Evolutionary conservation across 2,113 vertebrate species (phyloP), one percentile per base, ranked within the genome.

Genomic region (Mesitornis unicolor): DNA sequence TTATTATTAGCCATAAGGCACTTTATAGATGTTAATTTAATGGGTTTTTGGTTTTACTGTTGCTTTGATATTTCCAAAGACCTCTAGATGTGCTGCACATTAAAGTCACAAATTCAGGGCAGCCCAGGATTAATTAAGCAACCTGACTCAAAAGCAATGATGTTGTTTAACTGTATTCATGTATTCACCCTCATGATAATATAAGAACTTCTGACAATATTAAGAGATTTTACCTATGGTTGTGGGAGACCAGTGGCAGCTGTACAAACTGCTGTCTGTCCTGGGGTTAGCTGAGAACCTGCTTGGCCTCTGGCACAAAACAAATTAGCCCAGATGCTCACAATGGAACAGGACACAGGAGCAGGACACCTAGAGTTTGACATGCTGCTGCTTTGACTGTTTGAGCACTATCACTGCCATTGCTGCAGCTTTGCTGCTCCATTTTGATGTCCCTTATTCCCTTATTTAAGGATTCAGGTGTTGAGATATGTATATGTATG

Each of bases 11-110:
- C 96, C 95, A 97, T 89, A 97, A 97, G 93, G 96, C 97, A 96
- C 82, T 98, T 98, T 97, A 97, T 96, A 91, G 93, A 97, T 98
- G 95, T 95, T 98, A 98, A 98, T 98, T 97, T 97, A 97, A 98
- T 97, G 68, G 89, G 92, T 53, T 98, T 97, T 97, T 98, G 70
- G 96, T 96, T 89, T 95, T 95, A 36, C 54, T 79, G 71, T 57
- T 54, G 69, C 85, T 98, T 99, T 99, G 98, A 98, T 98, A 97
- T 98, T 97, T 95, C 94, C 87, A 88, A 96, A 98, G 97, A 97
- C 97, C 97, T 97, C 96, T 96, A 98, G 96, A 65, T 89, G 60
- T 68, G 75, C 85, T 95, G 85, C 94, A 78, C 35, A 76, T 93
- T 95, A 89, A 98, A 97, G 90, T 97, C 97, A 97, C 61, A 91